A percentile compares a stretch with the other conserved stretches of the same genome.
Evolutionary conservation across 1,140 invertebrate genomes (phyloP).

Genomic region (Venturia canescens): DNA sequence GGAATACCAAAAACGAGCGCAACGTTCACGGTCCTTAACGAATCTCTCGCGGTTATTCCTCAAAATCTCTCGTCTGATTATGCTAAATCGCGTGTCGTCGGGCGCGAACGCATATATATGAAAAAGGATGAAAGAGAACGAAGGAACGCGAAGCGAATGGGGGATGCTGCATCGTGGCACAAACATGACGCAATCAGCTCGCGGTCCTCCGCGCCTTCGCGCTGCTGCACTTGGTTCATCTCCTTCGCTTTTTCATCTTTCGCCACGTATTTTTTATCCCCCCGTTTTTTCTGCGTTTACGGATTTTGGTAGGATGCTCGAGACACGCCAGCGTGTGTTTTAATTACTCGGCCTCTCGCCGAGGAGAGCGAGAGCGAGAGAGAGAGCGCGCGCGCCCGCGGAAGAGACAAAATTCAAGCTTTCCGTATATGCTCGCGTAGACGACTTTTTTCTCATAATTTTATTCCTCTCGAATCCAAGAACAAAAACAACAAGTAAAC

Average conservation of each 20-base stretch:
- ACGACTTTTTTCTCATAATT: conserved; percentile 2
- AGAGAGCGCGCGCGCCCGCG: no score
- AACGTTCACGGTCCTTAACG: neutral
- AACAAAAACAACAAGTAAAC: conserved; percentile 5
- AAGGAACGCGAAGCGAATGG: neutral
- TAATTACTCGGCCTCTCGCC: neutral
- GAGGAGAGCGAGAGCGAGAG: no score
- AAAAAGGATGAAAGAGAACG: conserved; percentile 29
- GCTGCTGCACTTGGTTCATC: neutral
- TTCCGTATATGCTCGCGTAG: neutral
- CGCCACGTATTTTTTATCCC: neutral
- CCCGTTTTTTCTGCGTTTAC: neutral
- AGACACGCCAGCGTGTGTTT: conserved; percentile 2
- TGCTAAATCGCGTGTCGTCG: neutral
- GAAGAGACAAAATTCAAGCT: no score
- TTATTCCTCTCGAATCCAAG: neutral
- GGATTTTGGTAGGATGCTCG: neutral
- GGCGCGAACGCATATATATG: neutral
- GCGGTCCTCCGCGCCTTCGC: neutral
- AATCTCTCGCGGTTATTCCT: neutral
- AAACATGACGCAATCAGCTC: conserved; percentile 21
- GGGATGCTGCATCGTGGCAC: conserved; percentile 18
- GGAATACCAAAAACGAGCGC: no score
- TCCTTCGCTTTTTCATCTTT: neutral
- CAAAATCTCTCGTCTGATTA: neutral